Base-by-base conservation (phyloP, 2,113 vertebrate species). In the Actinemys pallida region DNA sequence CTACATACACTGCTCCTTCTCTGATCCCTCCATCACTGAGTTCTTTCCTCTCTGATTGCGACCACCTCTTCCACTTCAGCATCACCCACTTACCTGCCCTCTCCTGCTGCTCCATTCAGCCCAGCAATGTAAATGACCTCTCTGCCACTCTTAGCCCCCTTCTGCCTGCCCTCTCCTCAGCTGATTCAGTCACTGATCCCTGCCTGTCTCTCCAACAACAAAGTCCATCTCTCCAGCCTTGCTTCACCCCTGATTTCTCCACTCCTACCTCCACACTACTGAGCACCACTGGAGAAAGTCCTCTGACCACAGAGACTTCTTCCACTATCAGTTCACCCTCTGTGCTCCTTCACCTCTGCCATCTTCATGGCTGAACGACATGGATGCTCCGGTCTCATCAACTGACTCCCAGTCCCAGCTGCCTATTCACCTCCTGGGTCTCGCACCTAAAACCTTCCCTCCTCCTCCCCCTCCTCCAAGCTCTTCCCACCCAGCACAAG, bases 151-250 rank as follows among this genome's bases (percentile, higher is more conserved):
- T 69, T 20, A 69, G 62, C 62, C 62, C 31, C 14, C 31, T 65
- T 17, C 16, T 35, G 7, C 62, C 62, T 19, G 13, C 31, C 14
- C 16, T 69, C 31, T 69, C 35, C 8, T 45, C 52, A 22, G 50
- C n/a, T 29, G 39, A 16, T 45, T 24, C 45, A 52, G n/a, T 22
- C 59, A 27, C 1, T 75, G 62, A 53, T 47, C 50, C 56, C 54
- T 17, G 79, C 10, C 85, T 42, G 25, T n/a, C 20, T 86, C 8
- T n/a, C 14, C 31, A 1, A 0, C 1, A 8, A 5, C 7, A 14
- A 10, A 59, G 5, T 35, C 5, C 42, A 7, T 49, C 20, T 54
- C 35, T 10, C 52, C 35, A 39, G 29, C 50, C 24, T 35, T 13
- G 42, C 2, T 54, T 62, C 45, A 35, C 7, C 27, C 69, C 22